Evolutionary conservation across 1,140 invertebrate genomes (phyloP).

Genomic region (Anoplophora glabripennis): DNA sequence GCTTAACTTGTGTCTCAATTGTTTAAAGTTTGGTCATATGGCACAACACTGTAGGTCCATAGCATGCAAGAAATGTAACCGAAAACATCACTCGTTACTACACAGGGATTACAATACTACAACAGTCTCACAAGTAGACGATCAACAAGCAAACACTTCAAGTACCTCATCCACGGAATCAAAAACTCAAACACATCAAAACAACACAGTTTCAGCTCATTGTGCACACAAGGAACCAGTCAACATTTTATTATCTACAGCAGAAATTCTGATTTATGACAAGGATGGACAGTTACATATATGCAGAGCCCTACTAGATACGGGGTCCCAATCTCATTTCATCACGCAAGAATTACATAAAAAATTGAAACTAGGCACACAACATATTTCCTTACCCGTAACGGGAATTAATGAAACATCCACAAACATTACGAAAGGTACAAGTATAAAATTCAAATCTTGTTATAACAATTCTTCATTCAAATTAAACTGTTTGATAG

Average conservation of each 20-base stretch:
- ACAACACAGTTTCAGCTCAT: not conserved
- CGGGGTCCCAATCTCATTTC: constrained; percentile 20
- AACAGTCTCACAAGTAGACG: not conserved
- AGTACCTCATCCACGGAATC: not conserved
- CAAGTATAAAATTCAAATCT: constrained; percentile 4
- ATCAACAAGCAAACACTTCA: not conserved
- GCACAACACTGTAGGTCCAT: too few species aligned
- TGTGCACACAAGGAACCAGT: not conserved
- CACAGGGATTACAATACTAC: constrained; percentile 7
- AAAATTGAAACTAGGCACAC: constrained; percentile 2
- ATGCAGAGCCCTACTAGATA: too few species aligned
- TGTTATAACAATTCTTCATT: constrained; percentile 1
- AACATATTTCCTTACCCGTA: constrained; percentile 1
- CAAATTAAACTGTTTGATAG: constrained; percentile 2
- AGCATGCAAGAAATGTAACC: not conserved
- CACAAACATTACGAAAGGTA: constrained; percentile 2
- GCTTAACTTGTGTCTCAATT: too few species aligned
- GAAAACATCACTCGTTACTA: constrained; percentile 20
- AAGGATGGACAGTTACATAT: too few species aligned
- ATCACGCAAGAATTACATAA: constrained; percentile 11
- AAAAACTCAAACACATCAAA: not conserved
- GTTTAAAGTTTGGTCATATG: too few species aligned
- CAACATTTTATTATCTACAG: too few species aligned
- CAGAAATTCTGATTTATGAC: too few species aligned
- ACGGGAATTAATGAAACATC: constrained; percentile 8